Conservation (phyloP, 2,797 vertebrate species). For the Falco concolor region DNA sequence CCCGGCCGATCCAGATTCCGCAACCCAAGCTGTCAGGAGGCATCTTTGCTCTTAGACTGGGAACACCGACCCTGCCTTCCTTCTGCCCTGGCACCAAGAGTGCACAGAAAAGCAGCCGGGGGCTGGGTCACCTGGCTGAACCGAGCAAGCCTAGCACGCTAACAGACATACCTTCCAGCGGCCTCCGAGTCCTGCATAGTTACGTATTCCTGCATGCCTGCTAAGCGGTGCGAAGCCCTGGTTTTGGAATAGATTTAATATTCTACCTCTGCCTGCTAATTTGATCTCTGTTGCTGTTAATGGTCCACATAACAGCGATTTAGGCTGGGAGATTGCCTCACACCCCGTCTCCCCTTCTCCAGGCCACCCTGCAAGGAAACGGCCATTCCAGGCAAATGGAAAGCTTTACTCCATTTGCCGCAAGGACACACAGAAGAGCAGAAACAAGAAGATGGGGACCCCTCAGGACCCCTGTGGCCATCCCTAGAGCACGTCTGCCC, state of each 20-base stretch:
- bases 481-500: background rate
- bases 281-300: background rate
- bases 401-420: background rate
- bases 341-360: background rate
- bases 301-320: background rate
- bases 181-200: background rate
- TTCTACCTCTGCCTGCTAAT: background rate
- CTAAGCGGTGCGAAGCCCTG: background rate
- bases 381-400: background rate
- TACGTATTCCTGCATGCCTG: background rate
- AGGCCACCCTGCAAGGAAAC: background rate
- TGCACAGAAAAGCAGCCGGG: background rate
- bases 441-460: background rate
- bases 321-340: background rate
- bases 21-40: background rate
- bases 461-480: background rate
- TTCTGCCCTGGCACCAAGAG: background rate
- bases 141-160: background rate
- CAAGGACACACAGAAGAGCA: background rate
- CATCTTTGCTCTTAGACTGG: background rate
- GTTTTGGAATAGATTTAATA: background rate
- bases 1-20: background rate
- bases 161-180: background rate
- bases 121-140: background rate
- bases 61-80: background rate